phyloP scores from a whole-genome alignment of 1,140 invertebrate genomes.

The Drosophila truncata region DNA sequence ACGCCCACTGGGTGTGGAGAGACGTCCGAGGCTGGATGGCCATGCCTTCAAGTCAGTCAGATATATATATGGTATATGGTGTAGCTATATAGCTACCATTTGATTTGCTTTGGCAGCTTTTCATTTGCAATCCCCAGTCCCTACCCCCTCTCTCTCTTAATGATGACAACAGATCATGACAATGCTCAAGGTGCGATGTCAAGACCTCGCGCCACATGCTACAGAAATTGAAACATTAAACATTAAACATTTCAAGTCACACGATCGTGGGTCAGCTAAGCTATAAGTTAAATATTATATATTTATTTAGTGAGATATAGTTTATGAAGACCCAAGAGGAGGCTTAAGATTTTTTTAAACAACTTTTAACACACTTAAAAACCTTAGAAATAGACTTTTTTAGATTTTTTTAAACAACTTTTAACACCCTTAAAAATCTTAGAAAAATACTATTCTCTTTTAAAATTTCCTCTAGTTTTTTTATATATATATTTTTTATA shows the following conservation, averaged over 20 bases:
- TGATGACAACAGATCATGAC: slow-evolving; percentile 67
- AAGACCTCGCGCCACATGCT: slow-evolving; percentile 74
- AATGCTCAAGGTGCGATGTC: slow-evolving; percentile 79
- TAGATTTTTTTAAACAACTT: too few relatives aligned
- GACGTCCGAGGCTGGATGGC: slow-evolving; percentile 48
- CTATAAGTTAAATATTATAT: background rate
- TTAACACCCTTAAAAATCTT: too few relatives aligned
- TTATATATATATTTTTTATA: background rate
- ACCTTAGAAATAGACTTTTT: too few relatives aligned
- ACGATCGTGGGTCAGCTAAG: slow-evolving; percentile 18
- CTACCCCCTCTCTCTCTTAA: background rate
- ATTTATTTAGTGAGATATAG: background rate
- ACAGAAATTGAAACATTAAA: slow-evolving; percentile 18
- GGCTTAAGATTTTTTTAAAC: too few relatives aligned
- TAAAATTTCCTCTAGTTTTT: too few relatives aligned
- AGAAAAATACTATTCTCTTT: too few relatives aligned
- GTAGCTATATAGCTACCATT: slow-evolving; percentile 36
- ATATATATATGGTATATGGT: slow-evolving; percentile 21
- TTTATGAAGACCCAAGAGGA: background rate
- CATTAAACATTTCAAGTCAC: slow-evolving; percentile 2
- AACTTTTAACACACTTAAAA: too few relatives aligned
- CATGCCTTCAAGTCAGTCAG: slow-evolving; percentile 49
- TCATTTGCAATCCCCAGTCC: slow-evolving; percentile 45
- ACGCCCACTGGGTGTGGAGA: slow-evolving; percentile 75
- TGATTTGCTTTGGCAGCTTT: slow-evolving; percentile 70